Evolutionary conservation across 1,140 invertebrate genomes (phyloP).

Genomic region (Drosophila littoralis): DNA sequence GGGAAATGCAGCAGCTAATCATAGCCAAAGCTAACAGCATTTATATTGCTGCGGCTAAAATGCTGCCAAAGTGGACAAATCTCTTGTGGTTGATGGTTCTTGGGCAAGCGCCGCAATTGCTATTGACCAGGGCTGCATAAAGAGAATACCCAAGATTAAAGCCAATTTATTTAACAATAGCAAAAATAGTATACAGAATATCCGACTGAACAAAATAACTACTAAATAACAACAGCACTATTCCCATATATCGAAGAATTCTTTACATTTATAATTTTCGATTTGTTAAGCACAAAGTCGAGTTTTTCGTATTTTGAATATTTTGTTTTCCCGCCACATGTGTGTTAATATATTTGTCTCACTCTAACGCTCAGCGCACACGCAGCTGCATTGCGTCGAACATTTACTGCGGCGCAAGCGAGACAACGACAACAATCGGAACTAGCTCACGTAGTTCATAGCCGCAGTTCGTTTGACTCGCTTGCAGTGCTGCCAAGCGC

Average conservation of each 20-base stretch:
- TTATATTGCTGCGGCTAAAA: neutral
- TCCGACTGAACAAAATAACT: too few species aligned
- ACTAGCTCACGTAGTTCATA: neutral
- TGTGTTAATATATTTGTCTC: neutral
- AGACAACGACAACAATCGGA: neutral
- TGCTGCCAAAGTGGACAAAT: conserved; percentile 10
- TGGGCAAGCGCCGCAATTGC: conserved; percentile 4
- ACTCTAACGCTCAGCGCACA: neutral
- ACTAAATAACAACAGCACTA: too few species aligned
- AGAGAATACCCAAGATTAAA: neutral
- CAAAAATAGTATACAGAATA: too few species aligned
- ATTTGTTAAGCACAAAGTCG: too few species aligned
- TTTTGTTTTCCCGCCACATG: neutral
- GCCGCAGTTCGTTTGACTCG: neutral
- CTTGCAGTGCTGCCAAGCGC: conserved; percentile 39
- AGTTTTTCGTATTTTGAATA: conserved; percentile 19
- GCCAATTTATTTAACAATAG: too few species aligned
- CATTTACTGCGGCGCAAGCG: conserved; percentile 7
- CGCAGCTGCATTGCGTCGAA: neutral
- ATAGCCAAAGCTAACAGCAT: conserved; percentile 11
- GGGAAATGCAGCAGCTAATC: conserved; percentile 43
- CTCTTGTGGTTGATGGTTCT: conserved; percentile 10
- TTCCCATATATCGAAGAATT: neutral
- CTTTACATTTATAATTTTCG: neutral
- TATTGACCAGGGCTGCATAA: neutral